phyloP scores from a whole-genome alignment of 1,140 invertebrate genomes.

The Tenebrio molitor region DNA sequence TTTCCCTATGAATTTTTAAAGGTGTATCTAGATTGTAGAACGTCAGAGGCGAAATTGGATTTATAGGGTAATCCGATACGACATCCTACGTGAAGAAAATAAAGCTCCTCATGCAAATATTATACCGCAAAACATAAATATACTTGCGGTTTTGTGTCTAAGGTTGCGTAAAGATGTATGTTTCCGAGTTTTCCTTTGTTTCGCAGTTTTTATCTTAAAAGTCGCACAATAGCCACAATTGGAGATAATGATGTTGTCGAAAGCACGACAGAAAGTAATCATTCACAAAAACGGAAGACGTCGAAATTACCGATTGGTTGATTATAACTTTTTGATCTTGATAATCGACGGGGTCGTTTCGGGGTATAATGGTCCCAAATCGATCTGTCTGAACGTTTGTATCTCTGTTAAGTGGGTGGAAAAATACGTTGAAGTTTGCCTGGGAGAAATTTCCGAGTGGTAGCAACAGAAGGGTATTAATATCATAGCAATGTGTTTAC shows the following conservation, averaged over 20 bases:
- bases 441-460: too few species aligned
- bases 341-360: background rate
- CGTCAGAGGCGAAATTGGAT: slow-evolving; percentile 24
- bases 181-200: background rate
- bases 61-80: slow-evolving; percentile 30
- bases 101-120: slow-evolving; percentile 33
- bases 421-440: too few species aligned
- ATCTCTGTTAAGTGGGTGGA: too few species aligned
- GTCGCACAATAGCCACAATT: slow-evolving; percentile 1
- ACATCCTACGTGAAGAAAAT: slow-evolving; percentile 34
- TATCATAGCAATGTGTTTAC: too few species aligned
- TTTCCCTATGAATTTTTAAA: slow-evolving; percentile 26
- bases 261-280: slow-evolving; percentile 8
- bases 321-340: slow-evolving; percentile 6
- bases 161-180: slow-evolving; percentile 8
- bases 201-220: background rate
- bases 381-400: too few species aligned
- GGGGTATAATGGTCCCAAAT: too few species aligned
- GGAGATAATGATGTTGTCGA: slow-evolving; percentile 16
- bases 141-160: slow-evolving; percentile 22
- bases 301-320: slow-evolving; percentile 12
- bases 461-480: too few species aligned
- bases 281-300: slow-evolving; percentile 3
- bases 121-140: slow-evolving; percentile 27
- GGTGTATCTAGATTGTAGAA: slow-evolving; percentile 5